Percentiles rank a stretch among this genome's conserved stretches.
These are phyloP conservation scores for Rhinolophus sinicus DNA, from an alignment of 2,113 vertebrate species.

Conservation along the genomic window DNA sequence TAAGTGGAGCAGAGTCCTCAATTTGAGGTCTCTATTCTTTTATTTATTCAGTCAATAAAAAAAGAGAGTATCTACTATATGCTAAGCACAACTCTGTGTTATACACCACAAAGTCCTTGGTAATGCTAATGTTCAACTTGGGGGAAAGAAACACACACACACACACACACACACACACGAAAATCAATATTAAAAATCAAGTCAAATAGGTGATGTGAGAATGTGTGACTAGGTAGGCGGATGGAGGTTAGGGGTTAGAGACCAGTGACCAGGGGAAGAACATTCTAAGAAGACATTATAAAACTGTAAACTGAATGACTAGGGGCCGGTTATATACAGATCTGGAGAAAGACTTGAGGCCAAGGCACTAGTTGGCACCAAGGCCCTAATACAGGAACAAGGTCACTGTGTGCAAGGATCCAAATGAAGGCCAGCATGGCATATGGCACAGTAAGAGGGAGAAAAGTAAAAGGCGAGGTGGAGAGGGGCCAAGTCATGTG, in stretches of 20 bases:
- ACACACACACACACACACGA: not conserved
- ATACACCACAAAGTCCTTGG: not conserved
- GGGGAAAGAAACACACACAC: not conserved
- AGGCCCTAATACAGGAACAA: not conserved
- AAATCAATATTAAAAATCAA: constrained; percentile 32
- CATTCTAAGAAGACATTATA: not conserved
- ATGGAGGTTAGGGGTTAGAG: not conserved
- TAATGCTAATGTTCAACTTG: not conserved
- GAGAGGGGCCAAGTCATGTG: not conserved
- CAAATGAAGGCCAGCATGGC: not conserved
- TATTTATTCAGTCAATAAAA: not conserved
- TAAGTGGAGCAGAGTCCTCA: not conserved
- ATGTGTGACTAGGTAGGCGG: not conserved
- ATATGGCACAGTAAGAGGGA: not conserved
- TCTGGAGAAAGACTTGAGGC: not conserved
- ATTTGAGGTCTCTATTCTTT: not conserved
- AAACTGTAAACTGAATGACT: constrained; percentile 2
- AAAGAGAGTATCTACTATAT: not conserved
- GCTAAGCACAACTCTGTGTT: not conserved
- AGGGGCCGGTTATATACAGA: not conserved
- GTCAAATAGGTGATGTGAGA: not conserved
- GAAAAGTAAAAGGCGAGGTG: not conserved
- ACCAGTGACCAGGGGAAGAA: not conserved
- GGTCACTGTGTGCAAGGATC: not conserved
- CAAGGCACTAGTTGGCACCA: not conserved